Percentiles rank a stretch among this genome's conserved stretches.
Conservation (phyloP, 2,888 invertebrate species). For the Pristionchus mayeri region DNA sequence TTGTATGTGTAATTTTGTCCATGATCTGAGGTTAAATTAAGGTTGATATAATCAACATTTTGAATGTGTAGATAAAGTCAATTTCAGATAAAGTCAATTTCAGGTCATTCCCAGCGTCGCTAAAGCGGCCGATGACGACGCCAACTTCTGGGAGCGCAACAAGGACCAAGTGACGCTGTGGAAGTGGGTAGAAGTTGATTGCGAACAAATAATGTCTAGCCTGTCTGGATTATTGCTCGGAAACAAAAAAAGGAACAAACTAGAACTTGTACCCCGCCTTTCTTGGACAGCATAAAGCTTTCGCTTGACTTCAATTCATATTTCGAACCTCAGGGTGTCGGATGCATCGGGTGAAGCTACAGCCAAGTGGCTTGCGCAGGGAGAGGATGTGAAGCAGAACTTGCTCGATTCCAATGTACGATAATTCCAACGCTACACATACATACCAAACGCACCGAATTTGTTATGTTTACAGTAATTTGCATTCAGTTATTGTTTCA, state of each 20-base stretch:
- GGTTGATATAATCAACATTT: not conserved
- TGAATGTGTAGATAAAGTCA: not conserved
- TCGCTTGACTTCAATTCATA: no score
- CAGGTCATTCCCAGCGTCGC: slow-evolving; percentile 52
- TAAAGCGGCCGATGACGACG: slow-evolving; percentile 69
- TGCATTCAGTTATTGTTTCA: no score
- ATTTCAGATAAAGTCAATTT: not conserved
- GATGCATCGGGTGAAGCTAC: slow-evolving; percentile 81
- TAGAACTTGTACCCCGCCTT: no score
- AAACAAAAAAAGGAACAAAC: no score
- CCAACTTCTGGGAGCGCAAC: slow-evolving; percentile 70
- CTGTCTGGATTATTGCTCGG: no score
- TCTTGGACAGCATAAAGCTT: no score
- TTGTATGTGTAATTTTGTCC: no score
- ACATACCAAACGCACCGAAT: no score
- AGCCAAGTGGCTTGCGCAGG: slow-evolving; percentile 83
- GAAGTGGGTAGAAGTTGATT: slow-evolving; percentile 60
- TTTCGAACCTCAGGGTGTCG: slow-evolving; percentile 73
- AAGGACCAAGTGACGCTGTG: slow-evolving; percentile 70
- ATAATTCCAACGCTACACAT: no score
- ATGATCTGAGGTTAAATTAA: no score
- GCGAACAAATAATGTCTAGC: no score
- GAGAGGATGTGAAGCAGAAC: slow-evolving; percentile 83
- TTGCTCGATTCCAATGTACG: slow-evolving; percentile 83
- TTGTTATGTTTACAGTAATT: no score